Evolutionary conservation across 2,797 vertebrate species (phyloP).

Genomic region (Bufotes viridis): DNA sequence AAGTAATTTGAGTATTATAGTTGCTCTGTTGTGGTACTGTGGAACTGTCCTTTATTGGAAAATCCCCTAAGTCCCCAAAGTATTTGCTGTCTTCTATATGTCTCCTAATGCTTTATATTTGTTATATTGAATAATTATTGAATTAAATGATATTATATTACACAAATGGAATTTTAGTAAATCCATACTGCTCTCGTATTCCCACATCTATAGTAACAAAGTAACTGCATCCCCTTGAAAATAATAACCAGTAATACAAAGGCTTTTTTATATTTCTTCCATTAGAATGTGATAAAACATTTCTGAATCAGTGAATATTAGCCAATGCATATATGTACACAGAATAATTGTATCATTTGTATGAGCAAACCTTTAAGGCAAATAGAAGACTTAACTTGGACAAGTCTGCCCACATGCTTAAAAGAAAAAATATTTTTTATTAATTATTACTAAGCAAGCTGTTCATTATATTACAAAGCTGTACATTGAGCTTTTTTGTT

Average conservation of each 20-base stretch:
- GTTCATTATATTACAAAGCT: background rate
- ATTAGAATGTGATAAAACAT: background rate
- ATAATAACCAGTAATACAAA: no score
- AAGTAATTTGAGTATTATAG: no score
- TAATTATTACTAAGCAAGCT: slow-evolving; percentile 1
- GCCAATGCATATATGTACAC: slow-evolving; percentile 4
- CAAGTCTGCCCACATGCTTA: background rate
- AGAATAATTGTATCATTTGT: background rate
- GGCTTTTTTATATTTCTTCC: no score
- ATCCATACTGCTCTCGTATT: no score
- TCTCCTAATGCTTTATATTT: no score
- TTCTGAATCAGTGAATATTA: background rate
- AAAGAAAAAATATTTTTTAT: background rate
- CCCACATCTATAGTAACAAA: no score
- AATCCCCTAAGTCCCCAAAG: no score
- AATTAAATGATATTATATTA: no score
- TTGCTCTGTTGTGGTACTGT: background rate
- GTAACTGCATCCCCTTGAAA: no score
- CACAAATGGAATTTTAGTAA: no score
- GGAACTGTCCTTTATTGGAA: background rate
- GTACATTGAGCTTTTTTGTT: background rate
- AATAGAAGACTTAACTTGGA: background rate
- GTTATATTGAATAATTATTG: no score
- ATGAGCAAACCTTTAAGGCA: background rate
- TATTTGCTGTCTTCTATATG: no score